Conservation (phyloP, 92 coral and sea anemone species). For the Paramuricea clavata region DNA sequence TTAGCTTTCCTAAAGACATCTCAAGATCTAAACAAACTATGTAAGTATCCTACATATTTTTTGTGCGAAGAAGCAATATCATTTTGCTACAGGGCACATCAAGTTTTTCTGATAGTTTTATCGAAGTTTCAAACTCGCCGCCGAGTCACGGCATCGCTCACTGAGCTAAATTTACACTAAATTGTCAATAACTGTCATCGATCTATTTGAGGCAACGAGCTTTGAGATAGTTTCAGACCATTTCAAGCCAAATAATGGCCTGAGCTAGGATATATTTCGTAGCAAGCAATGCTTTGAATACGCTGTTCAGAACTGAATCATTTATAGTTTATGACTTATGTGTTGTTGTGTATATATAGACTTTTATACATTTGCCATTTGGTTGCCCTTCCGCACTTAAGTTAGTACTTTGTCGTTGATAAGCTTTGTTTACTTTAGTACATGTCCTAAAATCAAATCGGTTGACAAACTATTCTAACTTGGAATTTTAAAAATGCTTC, state of each 20-base stretch:
- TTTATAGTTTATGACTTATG: no score
- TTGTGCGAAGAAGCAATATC: background rate
- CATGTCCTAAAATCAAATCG: background rate
- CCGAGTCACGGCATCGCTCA: background rate
- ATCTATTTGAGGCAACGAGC: background rate
- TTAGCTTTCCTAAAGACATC: conserved; percentile 10
- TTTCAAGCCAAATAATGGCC: no score
- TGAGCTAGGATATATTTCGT: no score
- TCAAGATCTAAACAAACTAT: background rate
- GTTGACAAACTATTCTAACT: background rate
- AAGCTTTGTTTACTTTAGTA: background rate
- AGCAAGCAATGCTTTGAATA: background rate
- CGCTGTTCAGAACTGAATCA: background rate
- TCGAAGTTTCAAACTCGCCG: background rate
- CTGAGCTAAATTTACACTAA: background rate
- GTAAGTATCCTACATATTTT: conserved; percentile 23
- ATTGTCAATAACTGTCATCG: background rate
- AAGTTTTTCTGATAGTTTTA: background rate
- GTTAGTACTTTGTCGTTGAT: background rate
- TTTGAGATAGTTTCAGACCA: no score
- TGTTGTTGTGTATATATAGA: no score
- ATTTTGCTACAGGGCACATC: background rate
- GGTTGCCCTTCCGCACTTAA: no score
- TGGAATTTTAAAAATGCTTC: background rate
- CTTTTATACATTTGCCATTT: no score